Evolutionary conservation across 2,797 vertebrate genomes (phyloP), one percentile per base, ranked within the genome.

Genomic region (Oreonectes daqikongensis): DNA sequence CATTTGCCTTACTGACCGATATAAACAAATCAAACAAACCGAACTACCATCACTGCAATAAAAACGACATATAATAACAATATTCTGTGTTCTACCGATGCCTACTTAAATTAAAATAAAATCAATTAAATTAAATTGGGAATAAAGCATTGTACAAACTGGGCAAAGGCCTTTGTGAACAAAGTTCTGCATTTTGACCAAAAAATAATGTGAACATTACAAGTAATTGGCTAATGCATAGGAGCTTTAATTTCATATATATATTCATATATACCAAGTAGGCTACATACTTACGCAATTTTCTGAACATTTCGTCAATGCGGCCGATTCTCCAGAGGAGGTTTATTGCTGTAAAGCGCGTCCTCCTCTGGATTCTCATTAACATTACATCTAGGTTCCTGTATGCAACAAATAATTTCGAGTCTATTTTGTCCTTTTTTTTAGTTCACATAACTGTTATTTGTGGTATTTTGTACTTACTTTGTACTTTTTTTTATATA

Each of bases 1-100:
- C 79, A 73, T 72, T 83, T 88, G 89, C 79, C 90, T 89, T 91
- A 92, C 89, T 92, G 90, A 91, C 90, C 89, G 88, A 92, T 78
- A 88, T 92, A 48, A 12, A 73, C 1, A 64, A 74, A 79, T 79
- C 83, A 68, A 59, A 9, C 17, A 50, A 68, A 30, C 2, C 38
- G 26, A 60, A 11, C 22, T 59, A 14, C n/a, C 1, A 6, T 30
- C 4, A 14, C 1, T 30, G n/a, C 30, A n/a, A 10, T 2, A n/a
- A 15, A 24, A 20, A 26, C 15, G 0, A 5, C 9, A 1, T 53
- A 10, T 42, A 28, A 28, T 6, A n/a, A 14, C 20, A 10, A 2
- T 18, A 6, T 8, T 35, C 32, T 6, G 8, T 22, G 32, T 55
- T 75, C 15, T 22, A 55, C 57, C 18, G 0, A 22, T 24, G 7